Percentiles rank a stretch among this genome's conserved stretches.
Evolutionary conservation across 2,113 vertebrate species (phyloP).

Genomic region (Acinonyx jubatus): DNA sequence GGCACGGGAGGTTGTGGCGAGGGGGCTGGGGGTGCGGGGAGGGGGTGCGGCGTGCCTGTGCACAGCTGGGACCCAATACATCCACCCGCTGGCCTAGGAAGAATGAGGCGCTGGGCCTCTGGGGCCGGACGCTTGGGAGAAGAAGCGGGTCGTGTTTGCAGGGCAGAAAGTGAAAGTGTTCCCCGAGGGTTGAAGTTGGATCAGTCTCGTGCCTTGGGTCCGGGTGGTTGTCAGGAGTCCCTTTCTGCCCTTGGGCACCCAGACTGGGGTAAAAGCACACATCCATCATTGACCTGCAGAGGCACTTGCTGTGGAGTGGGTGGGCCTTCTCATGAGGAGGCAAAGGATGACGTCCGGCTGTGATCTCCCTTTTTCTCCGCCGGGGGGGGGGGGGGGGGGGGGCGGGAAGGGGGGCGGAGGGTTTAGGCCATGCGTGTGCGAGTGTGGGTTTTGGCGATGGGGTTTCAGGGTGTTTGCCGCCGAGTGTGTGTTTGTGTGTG

Average conservation of each 20-base stretch:
- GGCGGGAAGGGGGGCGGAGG: too few relatives aligned
- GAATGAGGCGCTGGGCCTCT: neutral
- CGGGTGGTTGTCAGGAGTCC: accelerated
- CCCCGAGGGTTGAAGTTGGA: too few relatives aligned
- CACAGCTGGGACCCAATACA: neutral
- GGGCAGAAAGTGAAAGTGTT: neutral
- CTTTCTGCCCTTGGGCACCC: neutral
- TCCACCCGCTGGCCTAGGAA: neutral
- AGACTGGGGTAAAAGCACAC: neutral
- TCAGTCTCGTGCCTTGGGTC: too few relatives aligned
- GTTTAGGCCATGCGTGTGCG: too few relatives aligned
- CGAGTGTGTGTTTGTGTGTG: neutral
- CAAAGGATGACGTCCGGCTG: neutral
- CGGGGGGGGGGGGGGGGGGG: too few relatives aligned
- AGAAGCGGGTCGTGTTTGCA: neutral
- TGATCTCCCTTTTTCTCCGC: neutral
- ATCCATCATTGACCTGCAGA: accelerated
- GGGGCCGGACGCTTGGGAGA: neutral
- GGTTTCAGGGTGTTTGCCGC: too few relatives aligned
- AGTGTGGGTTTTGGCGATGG: too few relatives aligned
- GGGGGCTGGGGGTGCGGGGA: neutral
- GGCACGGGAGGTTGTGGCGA: too few relatives aligned
- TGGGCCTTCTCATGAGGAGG: neutral
- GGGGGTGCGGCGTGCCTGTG: neutral
- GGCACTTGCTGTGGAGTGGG: neutral